Conservation (phyloP, 2,888 invertebrate genomes). For the Parasteatoda lunata region DNA sequence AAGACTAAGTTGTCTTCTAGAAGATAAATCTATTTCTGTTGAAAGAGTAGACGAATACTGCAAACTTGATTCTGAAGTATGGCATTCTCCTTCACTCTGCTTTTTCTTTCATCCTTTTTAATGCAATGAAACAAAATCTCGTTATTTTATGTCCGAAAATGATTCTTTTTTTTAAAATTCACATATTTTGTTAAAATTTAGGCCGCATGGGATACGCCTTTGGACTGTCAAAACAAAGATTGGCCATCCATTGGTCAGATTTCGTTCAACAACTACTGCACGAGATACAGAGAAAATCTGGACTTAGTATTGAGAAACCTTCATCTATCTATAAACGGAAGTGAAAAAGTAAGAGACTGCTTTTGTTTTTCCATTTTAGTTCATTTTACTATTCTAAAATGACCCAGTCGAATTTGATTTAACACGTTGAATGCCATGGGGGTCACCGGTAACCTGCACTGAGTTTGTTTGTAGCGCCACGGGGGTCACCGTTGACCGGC, state of each 20-base stretch:
- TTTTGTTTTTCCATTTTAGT: background rate
- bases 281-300: constrained; percentile 88
- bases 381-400: no score
- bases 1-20: constrained; percentile 77
- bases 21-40: constrained; percentile 78
- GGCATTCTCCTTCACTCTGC: background rate
- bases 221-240: constrained; percentile 76
- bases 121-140: background rate
- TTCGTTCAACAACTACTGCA: constrained; percentile 85
- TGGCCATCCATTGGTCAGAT: constrained; percentile 91
- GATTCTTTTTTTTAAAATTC: background rate
- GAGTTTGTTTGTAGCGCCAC: no score
- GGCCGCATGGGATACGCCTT: constrained; percentile 31
- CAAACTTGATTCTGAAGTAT: constrained; percentile 64
- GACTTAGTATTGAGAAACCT: constrained; percentile 85
- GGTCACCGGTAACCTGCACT: no score
- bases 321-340: constrained; percentile 33
- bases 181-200: background rate
- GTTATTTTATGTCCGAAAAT: background rate
- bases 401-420: no score
- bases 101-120: background rate
- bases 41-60: constrained; percentile 78
- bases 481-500: no score
- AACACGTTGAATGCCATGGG: no score
- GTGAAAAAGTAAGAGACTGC: constrained; percentile 63